A percentile compares a stretch with the other conserved stretches of the same genome.
Conservation (phyloP, 2,797 vertebrate genomes). For the Percopsis omiscomaycus region DNA sequence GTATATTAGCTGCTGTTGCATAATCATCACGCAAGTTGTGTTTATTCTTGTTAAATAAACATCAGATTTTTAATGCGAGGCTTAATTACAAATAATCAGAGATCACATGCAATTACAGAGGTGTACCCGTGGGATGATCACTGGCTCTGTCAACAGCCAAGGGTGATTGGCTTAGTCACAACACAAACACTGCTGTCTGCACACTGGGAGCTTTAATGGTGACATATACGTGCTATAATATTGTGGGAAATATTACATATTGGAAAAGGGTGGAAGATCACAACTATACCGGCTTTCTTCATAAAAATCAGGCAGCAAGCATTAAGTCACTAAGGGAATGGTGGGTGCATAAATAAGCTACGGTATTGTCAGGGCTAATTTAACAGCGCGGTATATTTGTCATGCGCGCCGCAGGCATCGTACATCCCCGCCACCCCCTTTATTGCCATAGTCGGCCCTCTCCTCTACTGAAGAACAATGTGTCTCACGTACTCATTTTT, state of each 20-base stretch:
- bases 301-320: constrained; percentile 12
- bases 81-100: constrained; percentile 69
- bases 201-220: constrained; percentile 4
- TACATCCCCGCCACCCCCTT: no score
- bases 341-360: no score
- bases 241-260: background rate
- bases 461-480: constrained; percentile 21
- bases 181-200: constrained; percentile 46
- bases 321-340: no score
- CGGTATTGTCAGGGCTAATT: no score
- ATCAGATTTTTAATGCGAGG: constrained; percentile 42
- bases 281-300: background rate
- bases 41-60: constrained; percentile 42
- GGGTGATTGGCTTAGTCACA: constrained; percentile 66
- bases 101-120: constrained; percentile 65
- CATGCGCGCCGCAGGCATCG: no score
- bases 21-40: constrained; percentile 18
- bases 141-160: constrained; percentile 66
- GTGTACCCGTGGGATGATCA: constrained; percentile 51
- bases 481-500: constrained; percentile 22
- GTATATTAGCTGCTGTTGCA: constrained; percentile 3
- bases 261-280: background rate
- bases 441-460: background rate
- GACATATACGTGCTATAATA: no score
- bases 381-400: no score